These are phyloP conservation scores for Cinclus cinclus DNA, from an alignment of 2,113 vertebrate species.

Conservation along the genomic window DNA sequence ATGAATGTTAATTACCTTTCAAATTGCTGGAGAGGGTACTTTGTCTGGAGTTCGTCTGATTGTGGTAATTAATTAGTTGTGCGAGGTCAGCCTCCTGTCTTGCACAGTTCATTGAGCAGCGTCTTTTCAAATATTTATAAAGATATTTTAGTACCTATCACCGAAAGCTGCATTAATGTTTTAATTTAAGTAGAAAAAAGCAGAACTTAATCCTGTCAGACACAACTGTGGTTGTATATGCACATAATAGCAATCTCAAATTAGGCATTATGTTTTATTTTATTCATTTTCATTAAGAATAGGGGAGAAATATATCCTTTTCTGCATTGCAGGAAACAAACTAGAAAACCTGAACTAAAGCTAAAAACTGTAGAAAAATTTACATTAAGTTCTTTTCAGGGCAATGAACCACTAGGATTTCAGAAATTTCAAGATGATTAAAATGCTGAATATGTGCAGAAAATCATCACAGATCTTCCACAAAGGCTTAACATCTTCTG, in stretches of 20 bases:
- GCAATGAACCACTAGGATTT: neutral
- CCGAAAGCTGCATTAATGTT: constrained; percentile 42
- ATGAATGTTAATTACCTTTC: constrained; percentile 71
- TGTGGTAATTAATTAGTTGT: constrained; percentile 73
- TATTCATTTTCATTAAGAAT: neutral
- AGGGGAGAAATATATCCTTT: neutral
- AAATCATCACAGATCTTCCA: neutral
- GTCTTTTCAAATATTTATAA: constrained; percentile 72
- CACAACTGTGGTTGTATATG: neutral
- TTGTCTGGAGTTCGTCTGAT: constrained; percentile 72
- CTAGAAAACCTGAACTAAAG: neutral
- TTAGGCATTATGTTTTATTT: neutral
- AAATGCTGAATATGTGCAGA: neutral
- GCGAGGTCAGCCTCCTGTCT: constrained; percentile 64
- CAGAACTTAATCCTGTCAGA: neutral
- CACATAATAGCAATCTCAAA: neutral
- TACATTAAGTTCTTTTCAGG: neutral
- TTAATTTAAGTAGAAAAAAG: constrained; percentile 30
- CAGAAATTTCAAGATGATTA: neutral
- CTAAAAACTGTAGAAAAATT: neutral
- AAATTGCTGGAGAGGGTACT: constrained; percentile 62
- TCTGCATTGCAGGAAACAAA: neutral
- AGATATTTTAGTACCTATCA: constrained; percentile 49
- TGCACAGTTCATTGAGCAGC: constrained; percentile 55
- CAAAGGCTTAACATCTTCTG: neutral